Base-by-base conservation (phyloP, 2,888 invertebrate genomes). In the Exocentrus adspersus region DNA sequence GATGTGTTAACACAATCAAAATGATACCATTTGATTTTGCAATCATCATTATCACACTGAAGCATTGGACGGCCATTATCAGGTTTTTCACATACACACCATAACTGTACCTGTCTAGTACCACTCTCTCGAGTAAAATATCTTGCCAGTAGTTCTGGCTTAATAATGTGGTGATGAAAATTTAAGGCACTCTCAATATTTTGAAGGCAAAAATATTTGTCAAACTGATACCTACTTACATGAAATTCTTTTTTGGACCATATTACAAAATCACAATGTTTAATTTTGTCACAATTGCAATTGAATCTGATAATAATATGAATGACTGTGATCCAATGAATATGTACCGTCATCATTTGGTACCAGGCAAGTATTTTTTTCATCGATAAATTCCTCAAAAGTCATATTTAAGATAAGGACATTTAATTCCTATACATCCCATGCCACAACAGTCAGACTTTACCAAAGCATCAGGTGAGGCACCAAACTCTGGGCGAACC, bases 51-150 rank as follows among this genome's bases (percentile, higher is more conserved):
- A n/a, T n/a, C n/a, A n/a, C n/a, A 62, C 16, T 52, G 7, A 4
- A 63, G 10, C 58, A 63, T 63, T 21, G 58, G 63, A 16, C 58
- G 41, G 1, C 53, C 58, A 59, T 63, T 53, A 24, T 63, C 63
- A 2, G 30, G 20, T 16, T 19, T 37, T 28, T 53, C 32, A 30
- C 63, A 63, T 9, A 42, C 17, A 19, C 60, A 60, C 60, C 60
- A 60, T 14, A 14, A 14, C n/a, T 51, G 10, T 20, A 51, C 42
- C 10, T 21, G 9, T 20, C 16, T 24, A n/a, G 19, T 12, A 28
- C 37, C 30, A 30, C 16, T n/a, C 19, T 51, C 12, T 10, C 32
- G 21, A 9, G 51, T 51, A 17, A 32, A 51, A 51, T 24, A 32
- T 51, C 17, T 51, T 51, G 51, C 12, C 32, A 51, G 32, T 30